Conservation (phyloP, 2,113 vertebrate species). For the Alectura lathami region DNA sequence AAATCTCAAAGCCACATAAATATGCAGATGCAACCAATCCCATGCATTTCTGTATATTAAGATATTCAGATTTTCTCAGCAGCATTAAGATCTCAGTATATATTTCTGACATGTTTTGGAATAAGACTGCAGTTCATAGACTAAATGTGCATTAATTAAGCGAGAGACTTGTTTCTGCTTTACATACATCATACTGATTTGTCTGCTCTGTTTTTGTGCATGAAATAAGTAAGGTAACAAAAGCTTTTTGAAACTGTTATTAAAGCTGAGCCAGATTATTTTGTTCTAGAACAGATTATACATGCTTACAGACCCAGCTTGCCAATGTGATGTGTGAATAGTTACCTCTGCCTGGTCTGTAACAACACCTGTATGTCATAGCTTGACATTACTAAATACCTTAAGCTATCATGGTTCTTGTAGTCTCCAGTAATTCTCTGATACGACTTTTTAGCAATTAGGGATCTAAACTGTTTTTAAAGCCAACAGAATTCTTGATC, state of each 20-base stretch:
- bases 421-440: neutral
- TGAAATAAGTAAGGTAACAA: neutral
- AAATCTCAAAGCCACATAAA: neutral
- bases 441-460: neutral
- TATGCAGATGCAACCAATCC: neutral
- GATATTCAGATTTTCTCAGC: neutral
- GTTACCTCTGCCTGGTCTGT: neutral
- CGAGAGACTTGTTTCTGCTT: neutral
- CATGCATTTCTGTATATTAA: neutral
- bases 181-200: neutral
- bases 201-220: neutral
- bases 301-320: neutral
- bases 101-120: neutral
- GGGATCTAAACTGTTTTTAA: neutral
- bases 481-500: neutral
- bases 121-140: neutral
- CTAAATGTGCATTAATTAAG: neutral
- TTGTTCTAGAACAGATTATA: neutral
- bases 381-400: neutral
- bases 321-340: accelerated
- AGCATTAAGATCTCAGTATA: neutral
- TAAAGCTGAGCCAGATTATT: neutral
- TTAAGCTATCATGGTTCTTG: neutral
- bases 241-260: neutral
- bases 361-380: neutral